These are phyloP conservation scores for Ectropis crepuscularia DNA, from an alignment of 2,888 invertebrate genomes.

Conservation along the genomic window DNA sequence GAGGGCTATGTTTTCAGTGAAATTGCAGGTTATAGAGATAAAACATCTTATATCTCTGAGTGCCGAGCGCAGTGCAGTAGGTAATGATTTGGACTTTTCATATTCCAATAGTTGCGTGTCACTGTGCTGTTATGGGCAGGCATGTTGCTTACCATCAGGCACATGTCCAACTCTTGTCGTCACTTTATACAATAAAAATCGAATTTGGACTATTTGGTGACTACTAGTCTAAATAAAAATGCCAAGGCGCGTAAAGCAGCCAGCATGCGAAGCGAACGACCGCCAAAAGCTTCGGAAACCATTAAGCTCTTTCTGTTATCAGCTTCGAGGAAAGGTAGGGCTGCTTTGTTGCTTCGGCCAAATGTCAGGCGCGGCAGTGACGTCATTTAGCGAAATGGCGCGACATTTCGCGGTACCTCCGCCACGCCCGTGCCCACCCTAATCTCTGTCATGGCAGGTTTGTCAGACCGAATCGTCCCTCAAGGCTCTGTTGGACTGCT, in stretches of 20 bases:
- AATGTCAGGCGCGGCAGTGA: conserved; percentile 83
- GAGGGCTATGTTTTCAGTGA: no score
- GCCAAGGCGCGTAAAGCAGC: conserved; percentile 69
- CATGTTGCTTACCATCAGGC: no score
- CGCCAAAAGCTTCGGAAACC: conserved; percentile 66
- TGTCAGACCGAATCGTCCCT: conserved; percentile 66
- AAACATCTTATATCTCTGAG: no score
- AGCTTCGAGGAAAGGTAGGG: conserved; percentile 74
- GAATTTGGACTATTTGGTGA: no score
- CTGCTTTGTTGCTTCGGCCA: conserved; percentile 76
- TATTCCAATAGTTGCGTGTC: no score
- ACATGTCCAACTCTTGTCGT: no score
- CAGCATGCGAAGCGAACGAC: conserved; percentile 66
- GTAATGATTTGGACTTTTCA: no score
- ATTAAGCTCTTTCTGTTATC: conserved; percentile 78
- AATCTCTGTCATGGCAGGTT: conserved; percentile 75
- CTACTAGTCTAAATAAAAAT: conserved; percentile 51
- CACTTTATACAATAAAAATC: no score
- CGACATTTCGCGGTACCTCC: conserved; percentile 76
- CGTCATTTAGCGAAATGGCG: conserved; percentile 78
- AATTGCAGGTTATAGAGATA: no score
- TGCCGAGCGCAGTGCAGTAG: no score
- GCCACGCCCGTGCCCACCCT: conserved; percentile 78
- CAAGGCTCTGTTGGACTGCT: conserved; percentile 58
- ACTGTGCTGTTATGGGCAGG: no score